A percentile compares a stretch with the other conserved stretches of the same genome.
Conservation (phyloP, 2,797 vertebrate species). For the Pseudochirops corinnae region DNA sequence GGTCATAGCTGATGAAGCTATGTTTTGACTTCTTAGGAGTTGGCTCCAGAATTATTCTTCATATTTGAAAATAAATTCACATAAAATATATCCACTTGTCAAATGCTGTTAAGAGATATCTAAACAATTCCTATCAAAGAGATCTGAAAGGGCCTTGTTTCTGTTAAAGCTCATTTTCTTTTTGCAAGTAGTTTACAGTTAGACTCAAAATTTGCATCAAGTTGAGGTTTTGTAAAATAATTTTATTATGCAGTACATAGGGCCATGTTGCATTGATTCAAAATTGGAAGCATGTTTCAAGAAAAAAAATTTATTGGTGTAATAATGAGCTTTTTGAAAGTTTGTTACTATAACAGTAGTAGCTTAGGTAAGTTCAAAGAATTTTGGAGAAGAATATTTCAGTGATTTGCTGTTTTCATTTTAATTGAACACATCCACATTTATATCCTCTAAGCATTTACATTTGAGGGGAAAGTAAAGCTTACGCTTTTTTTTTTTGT, state of each 20-base stretch:
- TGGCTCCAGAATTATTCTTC: neutral
- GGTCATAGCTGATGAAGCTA: neutral
- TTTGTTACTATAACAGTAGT: neutral
- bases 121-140: neutral
- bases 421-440: neutral
- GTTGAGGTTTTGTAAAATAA: neutral
- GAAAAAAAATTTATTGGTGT: neutral
- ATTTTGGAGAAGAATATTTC: neutral
- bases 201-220: neutral
- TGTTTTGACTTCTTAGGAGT: neutral
- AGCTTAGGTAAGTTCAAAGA: neutral
- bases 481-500: constrained; percentile 79
- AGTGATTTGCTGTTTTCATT: neutral
- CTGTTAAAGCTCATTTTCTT: neutral
- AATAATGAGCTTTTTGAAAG: neutral
- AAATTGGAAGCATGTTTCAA: neutral
- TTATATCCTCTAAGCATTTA: constrained; percentile 43
- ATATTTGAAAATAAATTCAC: neutral
- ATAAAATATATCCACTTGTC: neutral
- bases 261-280: neutral
- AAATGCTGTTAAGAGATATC: neutral
- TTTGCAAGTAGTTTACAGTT: neutral
- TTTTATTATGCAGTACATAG: neutral
- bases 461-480: constrained; percentile 66
- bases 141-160: neutral